Conservation (phyloP, 2,797 vertebrate genomes). For the Cryptoprocta ferox region DNA sequence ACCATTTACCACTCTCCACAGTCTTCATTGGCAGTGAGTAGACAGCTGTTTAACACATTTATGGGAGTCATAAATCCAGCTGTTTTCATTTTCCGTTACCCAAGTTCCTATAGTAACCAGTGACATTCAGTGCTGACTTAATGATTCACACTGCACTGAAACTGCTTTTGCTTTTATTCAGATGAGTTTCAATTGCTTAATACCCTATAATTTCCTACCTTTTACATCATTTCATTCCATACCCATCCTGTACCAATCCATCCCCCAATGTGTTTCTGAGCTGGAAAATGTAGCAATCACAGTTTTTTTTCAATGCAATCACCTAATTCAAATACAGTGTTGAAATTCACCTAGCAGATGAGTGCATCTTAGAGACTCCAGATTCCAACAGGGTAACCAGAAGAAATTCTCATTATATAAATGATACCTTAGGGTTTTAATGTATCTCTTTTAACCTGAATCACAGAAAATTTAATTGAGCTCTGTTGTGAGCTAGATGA, state of each 20-base stretch:
- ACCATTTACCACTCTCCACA: not conserved
- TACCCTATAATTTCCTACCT: constrained; percentile 53
- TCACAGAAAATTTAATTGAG: constrained; percentile 42
- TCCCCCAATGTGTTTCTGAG: constrained; percentile 46
- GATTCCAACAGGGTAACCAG: constrained; percentile 45
- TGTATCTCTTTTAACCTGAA: constrained; percentile 2
- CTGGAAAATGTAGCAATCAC: constrained; percentile 56
- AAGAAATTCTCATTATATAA: not conserved
- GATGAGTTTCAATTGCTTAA: constrained; percentile 58
- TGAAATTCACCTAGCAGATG: constrained; percentile 25
- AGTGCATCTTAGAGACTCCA: not conserved
- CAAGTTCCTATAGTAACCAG: constrained; percentile 72
- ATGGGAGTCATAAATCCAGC: constrained; percentile 54
- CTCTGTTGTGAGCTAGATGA: not conserved
- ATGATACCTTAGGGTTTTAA: constrained; percentile 19
- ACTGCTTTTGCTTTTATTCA: constrained; percentile 60
- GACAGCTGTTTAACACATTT: constrained; percentile 56
- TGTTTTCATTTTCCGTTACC: constrained; percentile 64
- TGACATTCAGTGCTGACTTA: constrained; percentile 49
- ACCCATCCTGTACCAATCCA: not conserved
- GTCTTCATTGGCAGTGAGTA: not conserved
- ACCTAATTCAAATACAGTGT: constrained; percentile 25
- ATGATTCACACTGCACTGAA: constrained; percentile 58
- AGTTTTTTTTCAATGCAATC: constrained; percentile 50
- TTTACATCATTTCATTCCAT: constrained; percentile 61